Conservation (phyloP, 2,113 vertebrate species). For the Gnathonemus echidnorhynchus region DNA sequence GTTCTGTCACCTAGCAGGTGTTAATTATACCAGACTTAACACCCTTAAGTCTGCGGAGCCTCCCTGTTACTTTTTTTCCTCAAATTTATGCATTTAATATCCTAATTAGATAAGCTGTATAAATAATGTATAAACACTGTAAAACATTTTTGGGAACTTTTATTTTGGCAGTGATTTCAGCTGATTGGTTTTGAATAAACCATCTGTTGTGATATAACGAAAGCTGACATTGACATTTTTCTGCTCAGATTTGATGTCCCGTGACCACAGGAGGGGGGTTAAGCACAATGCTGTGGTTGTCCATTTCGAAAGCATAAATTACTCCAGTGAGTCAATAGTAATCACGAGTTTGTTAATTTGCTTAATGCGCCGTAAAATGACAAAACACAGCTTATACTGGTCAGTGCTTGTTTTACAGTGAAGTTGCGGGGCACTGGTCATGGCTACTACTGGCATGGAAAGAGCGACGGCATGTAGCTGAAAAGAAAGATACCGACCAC, state of each 20-base stretch:
- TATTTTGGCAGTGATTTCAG: neutral
- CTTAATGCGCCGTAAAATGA: neutral
- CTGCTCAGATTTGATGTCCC: neutral
- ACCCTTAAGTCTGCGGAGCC: neutral
- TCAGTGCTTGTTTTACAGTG: neutral
- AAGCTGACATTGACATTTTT: neutral
- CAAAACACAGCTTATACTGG: neutral
- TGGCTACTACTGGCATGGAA: neutral
- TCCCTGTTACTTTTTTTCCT: neutral
- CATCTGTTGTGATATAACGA: neutral
- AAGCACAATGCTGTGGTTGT: neutral
- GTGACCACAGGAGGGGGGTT: neutral
- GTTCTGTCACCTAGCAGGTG: neutral
- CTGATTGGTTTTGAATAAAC: neutral
- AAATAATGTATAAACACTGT: slow-evolving; percentile 3
- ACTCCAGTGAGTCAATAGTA: neutral
- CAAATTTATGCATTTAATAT: neutral
- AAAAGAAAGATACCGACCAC: too few relatives aligned
- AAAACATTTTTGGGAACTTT: neutral
- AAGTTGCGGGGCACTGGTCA: neutral
- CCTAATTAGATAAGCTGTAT: neutral
- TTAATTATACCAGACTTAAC: neutral
- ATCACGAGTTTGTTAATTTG: neutral
- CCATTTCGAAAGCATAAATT: neutral
- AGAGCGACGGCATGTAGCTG: neutral